phyloP scores from a whole-genome alignment of 2,113 vertebrate species.

The Apistogramma diplotaenia region DNA sequence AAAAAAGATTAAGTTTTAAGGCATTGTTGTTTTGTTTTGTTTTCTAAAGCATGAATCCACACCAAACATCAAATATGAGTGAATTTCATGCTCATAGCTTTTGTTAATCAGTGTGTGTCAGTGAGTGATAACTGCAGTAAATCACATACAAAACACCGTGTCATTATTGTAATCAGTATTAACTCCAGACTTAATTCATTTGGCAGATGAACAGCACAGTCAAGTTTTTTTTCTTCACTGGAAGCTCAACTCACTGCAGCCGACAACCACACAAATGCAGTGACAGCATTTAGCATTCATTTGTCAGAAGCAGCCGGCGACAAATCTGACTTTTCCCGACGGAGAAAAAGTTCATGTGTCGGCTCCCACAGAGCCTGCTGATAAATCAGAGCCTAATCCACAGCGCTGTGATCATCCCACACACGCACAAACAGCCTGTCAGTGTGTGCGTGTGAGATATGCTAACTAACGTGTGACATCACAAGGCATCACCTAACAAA shows the following conservation, averaged over 20 bases:
- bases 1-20: too few species aligned
- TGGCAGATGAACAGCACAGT: background rate
- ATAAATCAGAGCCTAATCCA: slow-evolving; percentile 6
- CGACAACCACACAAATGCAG: background rate
- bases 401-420: background rate
- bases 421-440: background rate
- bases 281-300: background rate
- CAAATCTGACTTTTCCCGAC: slow-evolving; percentile 19
- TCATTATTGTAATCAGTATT: background rate
- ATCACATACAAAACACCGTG: background rate
- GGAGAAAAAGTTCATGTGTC: background rate
- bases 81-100: background rate
- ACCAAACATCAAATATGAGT: background rate
- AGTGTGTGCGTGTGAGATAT: background rate
- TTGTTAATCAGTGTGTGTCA: background rate
- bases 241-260: background rate
- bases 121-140: background rate
- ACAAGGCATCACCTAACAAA: background rate
- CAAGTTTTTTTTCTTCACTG: background rate
- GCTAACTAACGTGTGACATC: background rate
- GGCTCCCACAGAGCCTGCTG: background rate
- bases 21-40: too few species aligned
- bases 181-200: background rate
- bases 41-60: background rate
- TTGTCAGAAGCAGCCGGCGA: slow-evolving; percentile 8